Percentiles rank a stretch among this genome's conserved stretches.
These are phyloP conservation scores for Porites australiensis DNA, from an alignment of 64 coral and sea anemone genomes.

Conservation along the genomic window DNA sequence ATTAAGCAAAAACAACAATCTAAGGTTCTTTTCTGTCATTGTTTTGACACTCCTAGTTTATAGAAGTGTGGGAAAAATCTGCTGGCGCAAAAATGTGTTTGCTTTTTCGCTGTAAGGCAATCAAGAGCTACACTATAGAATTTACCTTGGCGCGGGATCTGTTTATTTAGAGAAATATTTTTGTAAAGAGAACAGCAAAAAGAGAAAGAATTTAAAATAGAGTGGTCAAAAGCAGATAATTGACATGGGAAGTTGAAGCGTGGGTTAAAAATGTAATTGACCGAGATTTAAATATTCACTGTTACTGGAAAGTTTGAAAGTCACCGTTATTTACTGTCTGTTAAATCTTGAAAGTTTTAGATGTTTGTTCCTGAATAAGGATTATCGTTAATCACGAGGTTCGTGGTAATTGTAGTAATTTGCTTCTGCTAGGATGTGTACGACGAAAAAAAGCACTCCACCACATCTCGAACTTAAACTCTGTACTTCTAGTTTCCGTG, in stretches of 20 bases:
- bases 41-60: background rate
- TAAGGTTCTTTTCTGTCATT: background rate
- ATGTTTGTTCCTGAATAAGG: background rate
- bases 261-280: background rate
- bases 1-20: no score
- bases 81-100: background rate
- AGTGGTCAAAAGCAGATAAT: background rate
- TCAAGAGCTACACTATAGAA: background rate
- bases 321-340: no score
- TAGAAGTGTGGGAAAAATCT: no score
- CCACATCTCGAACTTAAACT: background rate
- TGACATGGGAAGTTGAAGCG: background rate
- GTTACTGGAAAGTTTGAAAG: background rate
- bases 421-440: no score
- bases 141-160: background rate
- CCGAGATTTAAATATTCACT: background rate
- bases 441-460: no score
- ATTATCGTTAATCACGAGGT: background rate
- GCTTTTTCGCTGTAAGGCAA: slow-evolving; percentile 17
- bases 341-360: background rate
- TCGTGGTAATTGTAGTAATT: background rate
- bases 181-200: background rate
- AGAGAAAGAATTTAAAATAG: background rate
- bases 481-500: background rate
- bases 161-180: background rate